Percentiles rank a stretch among this genome's conserved stretches.
Evolutionary conservation across 2,888 invertebrate species (phyloP).

Genomic region (Oxyteleia sp.): DNA sequence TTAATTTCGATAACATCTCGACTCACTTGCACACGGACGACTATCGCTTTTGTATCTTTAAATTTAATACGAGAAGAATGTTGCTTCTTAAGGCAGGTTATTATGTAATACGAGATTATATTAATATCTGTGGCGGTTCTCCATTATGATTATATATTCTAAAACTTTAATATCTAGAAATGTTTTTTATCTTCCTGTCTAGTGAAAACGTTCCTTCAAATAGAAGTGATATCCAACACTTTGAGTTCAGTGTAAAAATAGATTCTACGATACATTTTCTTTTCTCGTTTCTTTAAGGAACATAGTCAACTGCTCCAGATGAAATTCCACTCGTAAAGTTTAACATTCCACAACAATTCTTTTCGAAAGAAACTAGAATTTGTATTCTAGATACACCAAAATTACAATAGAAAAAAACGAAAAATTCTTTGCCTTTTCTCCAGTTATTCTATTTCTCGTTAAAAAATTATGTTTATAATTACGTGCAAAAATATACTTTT

Average conservation of each 20-base stretch:
- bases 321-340: slow-evolving; percentile 12
- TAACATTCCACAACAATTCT: background rate
- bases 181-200: slow-evolving; percentile 6
- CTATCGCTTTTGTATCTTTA: slow-evolving; percentile 48
- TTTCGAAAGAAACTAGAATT: background rate
- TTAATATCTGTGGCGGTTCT: slow-evolving; percentile 46
- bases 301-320: slow-evolving; percentile 18
- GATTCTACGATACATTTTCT: slow-evolving; percentile 33
- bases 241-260: slow-evolving; percentile 56
- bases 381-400: background rate
- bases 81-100: slow-evolving; percentile 66
- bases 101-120: slow-evolving; percentile 55
- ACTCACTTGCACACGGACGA: slow-evolving; percentile 55
- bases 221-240: slow-evolving; percentile 53
- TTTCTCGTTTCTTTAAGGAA: slow-evolving; percentile 28
- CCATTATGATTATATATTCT: slow-evolving; percentile 7
- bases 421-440: background rate
- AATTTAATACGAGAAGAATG: slow-evolving; percentile 52
- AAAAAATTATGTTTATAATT: slow-evolving; percentile 14
- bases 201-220: slow-evolving; percentile 55
- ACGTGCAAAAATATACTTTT: slow-evolving; percentile 40
- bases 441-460: background rate
- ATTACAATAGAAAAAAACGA: background rate
- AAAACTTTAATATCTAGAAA: slow-evolving; percentile 30
- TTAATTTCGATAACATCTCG: slow-evolving; percentile 18